Evolutionary conservation across 2,113 vertebrate species (phyloP).

Genomic region (Cervus canadensis): DNA sequence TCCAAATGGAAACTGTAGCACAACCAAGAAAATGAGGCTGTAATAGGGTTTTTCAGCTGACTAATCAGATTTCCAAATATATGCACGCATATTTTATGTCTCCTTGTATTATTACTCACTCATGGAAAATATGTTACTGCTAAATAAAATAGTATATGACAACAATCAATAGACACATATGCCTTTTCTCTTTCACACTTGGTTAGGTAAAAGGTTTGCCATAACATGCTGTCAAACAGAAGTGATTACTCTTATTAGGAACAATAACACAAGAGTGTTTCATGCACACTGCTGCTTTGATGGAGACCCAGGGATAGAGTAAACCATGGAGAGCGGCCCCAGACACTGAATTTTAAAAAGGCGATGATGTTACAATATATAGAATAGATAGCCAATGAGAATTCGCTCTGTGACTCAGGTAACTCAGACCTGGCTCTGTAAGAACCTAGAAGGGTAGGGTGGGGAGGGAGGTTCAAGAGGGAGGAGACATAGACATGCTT

Average conservation of each 20-base stretch:
- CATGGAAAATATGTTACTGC: conserved; percentile 30
- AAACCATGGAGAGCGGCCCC: not conserved
- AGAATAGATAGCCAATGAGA: not conserved
- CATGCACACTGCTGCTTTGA: not conserved
- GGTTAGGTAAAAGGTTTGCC: not conserved
- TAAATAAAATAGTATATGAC: conserved; percentile 37
- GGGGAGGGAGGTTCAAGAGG: not conserved
- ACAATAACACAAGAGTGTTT: not conserved
- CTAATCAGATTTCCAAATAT: conserved; percentile 47
- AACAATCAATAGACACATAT: not conserved
- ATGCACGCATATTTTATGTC: conserved; percentile 29
- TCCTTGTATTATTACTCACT: conserved; percentile 65
- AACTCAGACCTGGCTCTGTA: not conserved
- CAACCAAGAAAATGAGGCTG: not conserved
- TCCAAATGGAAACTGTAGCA: not conserved
- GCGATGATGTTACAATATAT: not conserved
- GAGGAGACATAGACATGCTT: not conserved
- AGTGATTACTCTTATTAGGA: not conserved
- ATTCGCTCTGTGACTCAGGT: not conserved
- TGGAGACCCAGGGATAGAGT: accelerated
- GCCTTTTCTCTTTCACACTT: conserved; percentile 41
- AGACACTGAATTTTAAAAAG: accelerated
- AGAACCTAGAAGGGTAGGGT: not conserved
- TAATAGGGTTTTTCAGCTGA: not conserved
- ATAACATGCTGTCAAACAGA: not conserved